A percentile compares a stretch with the other conserved stretches of the same genome.
Evolutionary conservation across 2,888 invertebrate genomes (phyloP).

Genomic region (Leptinotarsa juncta): DNA sequence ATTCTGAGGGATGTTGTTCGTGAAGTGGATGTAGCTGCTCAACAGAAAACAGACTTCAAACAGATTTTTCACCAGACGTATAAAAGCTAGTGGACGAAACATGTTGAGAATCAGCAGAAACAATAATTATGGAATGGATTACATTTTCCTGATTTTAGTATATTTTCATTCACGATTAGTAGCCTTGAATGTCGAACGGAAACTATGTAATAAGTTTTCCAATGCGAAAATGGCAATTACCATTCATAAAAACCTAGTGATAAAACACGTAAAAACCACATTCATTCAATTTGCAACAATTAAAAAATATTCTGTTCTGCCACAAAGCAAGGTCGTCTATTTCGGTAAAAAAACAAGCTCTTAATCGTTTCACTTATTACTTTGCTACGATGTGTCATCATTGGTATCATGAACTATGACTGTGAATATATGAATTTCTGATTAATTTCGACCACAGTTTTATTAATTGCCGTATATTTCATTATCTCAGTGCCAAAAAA

Average conservation of each 20-base stretch:
- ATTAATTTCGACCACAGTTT: too few relatives aligned
- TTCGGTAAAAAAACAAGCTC: background rate
- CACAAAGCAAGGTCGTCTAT: background rate
- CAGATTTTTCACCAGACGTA: too few relatives aligned
- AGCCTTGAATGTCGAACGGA: background rate
- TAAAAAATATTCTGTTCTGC: background rate
- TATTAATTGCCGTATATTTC: too few relatives aligned
- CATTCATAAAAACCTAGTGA: background rate
- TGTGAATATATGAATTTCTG: too few relatives aligned
- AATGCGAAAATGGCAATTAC: background rate
- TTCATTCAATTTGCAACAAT: slow-evolving; percentile 10
- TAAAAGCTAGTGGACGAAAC: too few relatives aligned
- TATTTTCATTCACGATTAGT: background rate
- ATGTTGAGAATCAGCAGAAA: too few relatives aligned
- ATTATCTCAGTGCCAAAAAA: background rate
- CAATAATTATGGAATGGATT: too few relatives aligned
- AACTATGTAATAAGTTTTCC: background rate
- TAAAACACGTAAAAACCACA: background rate
- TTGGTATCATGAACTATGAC: background rate
- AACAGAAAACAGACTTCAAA: too few relatives aligned
- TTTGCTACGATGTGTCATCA: background rate
- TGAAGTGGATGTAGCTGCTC: too few relatives aligned
- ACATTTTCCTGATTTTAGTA: background rate
- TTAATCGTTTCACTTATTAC: background rate
- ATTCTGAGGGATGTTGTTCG: too few relatives aligned